Conservation (phyloP, 2,797 vertebrate species). For the Propithecus perrieri region DNA sequence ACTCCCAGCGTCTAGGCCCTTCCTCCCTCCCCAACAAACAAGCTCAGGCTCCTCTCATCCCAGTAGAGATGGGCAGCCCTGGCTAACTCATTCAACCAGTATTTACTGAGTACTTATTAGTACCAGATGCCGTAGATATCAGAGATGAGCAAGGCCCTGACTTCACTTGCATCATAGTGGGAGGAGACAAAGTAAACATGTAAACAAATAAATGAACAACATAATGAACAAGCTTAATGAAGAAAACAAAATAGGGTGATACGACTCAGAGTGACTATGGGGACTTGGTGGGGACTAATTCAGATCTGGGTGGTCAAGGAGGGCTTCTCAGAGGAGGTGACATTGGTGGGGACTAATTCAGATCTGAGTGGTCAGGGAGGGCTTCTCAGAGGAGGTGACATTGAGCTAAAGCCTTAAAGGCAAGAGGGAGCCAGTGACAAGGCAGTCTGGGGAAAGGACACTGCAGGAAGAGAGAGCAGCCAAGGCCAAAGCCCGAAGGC, state of each 20-base stretch:
- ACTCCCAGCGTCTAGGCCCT: background rate
- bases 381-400: background rate
- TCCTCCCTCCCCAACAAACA: background rate
- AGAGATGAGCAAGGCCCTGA: background rate
- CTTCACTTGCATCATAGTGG: background rate
- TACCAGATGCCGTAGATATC: background rate
- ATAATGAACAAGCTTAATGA: background rate
- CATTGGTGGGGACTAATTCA: background rate
- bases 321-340: background rate
- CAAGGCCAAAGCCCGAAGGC: background rate
- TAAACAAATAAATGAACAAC: background rate
- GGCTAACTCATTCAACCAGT: background rate
- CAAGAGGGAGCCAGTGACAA: background rate
- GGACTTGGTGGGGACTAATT: background rate
- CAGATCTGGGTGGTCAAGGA: background rate
- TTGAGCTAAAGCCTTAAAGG: background rate
- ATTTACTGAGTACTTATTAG: background rate
- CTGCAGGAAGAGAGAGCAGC: background rate
- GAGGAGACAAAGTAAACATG: background rate
- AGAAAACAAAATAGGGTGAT: background rate
- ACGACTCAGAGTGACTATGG: background rate
- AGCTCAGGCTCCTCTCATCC: background rate
- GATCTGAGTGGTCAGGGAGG: background rate
- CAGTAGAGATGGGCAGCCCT: background rate
- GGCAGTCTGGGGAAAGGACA: background rate